Base-by-base conservation (phyloP, 2,113 vertebrate species). In the Okapia johnstoni region DNA sequence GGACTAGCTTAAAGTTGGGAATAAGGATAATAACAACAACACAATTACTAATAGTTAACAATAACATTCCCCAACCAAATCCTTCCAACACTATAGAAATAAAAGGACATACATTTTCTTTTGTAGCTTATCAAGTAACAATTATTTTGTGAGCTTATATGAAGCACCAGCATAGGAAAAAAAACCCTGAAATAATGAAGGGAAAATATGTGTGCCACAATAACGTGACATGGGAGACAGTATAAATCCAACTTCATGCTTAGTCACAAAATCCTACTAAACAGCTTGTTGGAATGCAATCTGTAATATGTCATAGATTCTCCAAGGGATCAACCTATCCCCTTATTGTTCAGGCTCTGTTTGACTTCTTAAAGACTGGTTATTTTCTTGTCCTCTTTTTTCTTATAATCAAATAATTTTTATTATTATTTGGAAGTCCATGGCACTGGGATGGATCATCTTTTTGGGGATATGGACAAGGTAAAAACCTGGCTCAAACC, bases 401-500 rank as follows among this genome's bases (percentile, higher is more conserved):
- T 96, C 43, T 95, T 83, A 50, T 28, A 79, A 86, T 58, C 36
- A 90, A 92, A 91, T 97, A 28, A 84, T 79, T 83, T 88, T 85
- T 94, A 90, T 83, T 73, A 43, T 87, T 92, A 87, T 79, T 93
- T 88, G 81, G 89, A 96, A 48, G 46, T 92, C 87, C 7, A 55
- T 85, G 70, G 43, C n/a, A n/a, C 58, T 77, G 76, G 46, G n/a
- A 92, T 60, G 46, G 36, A 84, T 90, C 36, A 85, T 80, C 7
- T 23, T 94, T 73, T 93, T 83, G 25, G 46, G 26, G 46, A 88
- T 88, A 40, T 4, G 43, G 60, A 86, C 77, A 96, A 96, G 85
- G 85, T 58, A 85, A 95, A 96, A 97, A 79, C 28, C 36, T 96
- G 80, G 90, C 66, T 92, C 43, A 88, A n/a, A 50, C 15, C n/a